Base-by-base conservation (phyloP, 2,797 vertebrate genomes). In the Heteromormyrus szaboi region DNA sequence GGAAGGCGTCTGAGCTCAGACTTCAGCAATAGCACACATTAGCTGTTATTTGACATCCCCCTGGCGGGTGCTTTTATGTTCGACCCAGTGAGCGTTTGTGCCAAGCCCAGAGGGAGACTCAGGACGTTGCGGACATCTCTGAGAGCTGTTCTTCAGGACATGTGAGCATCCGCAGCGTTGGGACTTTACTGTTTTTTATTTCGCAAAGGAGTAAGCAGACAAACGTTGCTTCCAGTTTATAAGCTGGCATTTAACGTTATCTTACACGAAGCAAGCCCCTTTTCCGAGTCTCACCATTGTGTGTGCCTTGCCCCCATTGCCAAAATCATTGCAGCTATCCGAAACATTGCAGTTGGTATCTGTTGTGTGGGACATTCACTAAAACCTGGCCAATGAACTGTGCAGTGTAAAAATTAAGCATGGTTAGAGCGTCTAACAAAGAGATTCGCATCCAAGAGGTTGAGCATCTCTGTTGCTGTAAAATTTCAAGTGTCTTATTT, bases 21-120 rank as follows among this genome's bases (percentile, higher is more conserved):
- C 92, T 93, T 95, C 93, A 94, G 93, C 94, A 93, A 93, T 93
- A 95, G 93, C 92, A 91, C 92, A 92, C 91, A 90, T 93, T 90
- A 89, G 83, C 90, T 91, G 89, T 89, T 88, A 90, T 85, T 86
- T 46, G 84, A 88, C 91, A 90, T 93, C 93, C 91, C 88, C 85
- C 90, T 87, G 90, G 91, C 87, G 92, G 88, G 29, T 19, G 81
- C 53, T 56, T n/a, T 17, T 72, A 62, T 68, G 50, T 72, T 59
- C 8, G 44, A 88, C 17, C 86, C 76, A 89, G 85, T 54, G 86
- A 87, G 72, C 59, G 48, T 89, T 76, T 14, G 87, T 89, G 87
- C 89, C 89, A 88, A 89, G 88, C 51, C 14, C 46, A 44, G 59
- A 76, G 87, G 89, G 79, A 81, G 62, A 68, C 65, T 89, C 79